Evolutionary conservation across 2,113 vertebrate species (phyloP), one percentile per base, ranked within the genome.

Genomic region (Pseudopodoces humilis): DNA sequence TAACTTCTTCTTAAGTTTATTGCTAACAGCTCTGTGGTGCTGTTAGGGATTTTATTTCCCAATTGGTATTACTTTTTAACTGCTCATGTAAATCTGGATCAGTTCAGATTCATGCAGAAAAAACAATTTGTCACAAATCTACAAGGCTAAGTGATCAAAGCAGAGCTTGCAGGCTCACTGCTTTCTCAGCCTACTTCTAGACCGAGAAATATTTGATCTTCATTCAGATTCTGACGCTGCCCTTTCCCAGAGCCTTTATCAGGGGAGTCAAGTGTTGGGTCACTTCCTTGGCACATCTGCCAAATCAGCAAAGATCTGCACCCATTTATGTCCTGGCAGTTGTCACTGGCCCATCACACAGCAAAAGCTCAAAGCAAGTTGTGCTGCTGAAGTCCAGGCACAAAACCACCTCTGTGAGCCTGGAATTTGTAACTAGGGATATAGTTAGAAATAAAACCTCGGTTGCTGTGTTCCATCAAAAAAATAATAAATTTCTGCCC

Each of bases 61-160:
- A 19, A 6, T 44, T 88, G 88, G 86, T 93, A 93, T 92, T 90
- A 75, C 69, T 80, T 91, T 92, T 94, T 80, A 94, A 75, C 92
- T 81, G 49, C 77, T 92, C 94, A 92, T 92, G 96, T 95, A 96
- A 96, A 94, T 95, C 94, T 88, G 60, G 86, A 95, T 92, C 92
- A 63, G 85, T 89, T 94, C 85, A 76, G 75, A 95, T 86, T 90
- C 77, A 39, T 49, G 83, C 88, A 92, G 94, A 52, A 96, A 94
- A 96, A 93, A 83, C 94, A 47, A 86, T 95, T 89, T 86, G 91
- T 89, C 85, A 84, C 65, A 86, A 94, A 75, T 82, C 71, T 88
- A 90, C 70, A 55, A 78, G 63, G 85, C 62, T 65, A 84, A 88
- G 84, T 92, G 86, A 94, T 95, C 95, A 96, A 96, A 96, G 94